A percentile compares a stretch with the other conserved stretches of the same genome.
phyloP scores from a whole-genome alignment of 2,888 invertebrate species.

The Quadriops clusia region DNA sequence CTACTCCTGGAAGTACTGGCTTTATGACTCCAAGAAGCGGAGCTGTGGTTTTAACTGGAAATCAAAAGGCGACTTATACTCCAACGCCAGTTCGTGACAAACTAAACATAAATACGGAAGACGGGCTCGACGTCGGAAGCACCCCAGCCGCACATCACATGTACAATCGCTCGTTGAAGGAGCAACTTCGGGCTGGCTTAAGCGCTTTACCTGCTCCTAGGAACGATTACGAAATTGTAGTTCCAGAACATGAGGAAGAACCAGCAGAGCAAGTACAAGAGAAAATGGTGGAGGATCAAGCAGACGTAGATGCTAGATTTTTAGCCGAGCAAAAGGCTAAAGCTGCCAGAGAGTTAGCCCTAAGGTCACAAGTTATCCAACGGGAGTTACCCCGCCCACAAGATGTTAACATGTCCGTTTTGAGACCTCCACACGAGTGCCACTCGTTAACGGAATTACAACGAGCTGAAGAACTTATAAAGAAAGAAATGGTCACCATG shows the following conservation, averaged over 20 bases:
- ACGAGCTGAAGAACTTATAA: conserved; percentile 91
- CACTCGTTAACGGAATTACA: conserved; percentile 77
- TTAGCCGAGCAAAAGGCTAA: conserved; percentile 57
- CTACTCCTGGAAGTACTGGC: conserved; percentile 50
- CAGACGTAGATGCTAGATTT: conserved; percentile 64
- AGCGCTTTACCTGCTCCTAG: conserved; percentile 77
- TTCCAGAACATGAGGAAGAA: conserved; percentile 68
- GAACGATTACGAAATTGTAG: conserved; percentile 97
- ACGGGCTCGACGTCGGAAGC: conserved; percentile 55
- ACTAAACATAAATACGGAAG: conserved; percentile 88
- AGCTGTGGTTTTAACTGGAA: conserved; percentile 36
- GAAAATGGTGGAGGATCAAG: conserved; percentile 63
- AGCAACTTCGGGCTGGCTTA: conserved; percentile 65
- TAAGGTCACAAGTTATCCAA: conserved; percentile 79
- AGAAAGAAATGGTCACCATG: conserved; percentile 94
- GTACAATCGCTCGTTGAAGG: conserved; percentile 58
- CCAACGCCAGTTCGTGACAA: conserved; percentile 83
- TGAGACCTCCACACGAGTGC: conserved; percentile 64
- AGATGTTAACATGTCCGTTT: conserved; percentile 73
- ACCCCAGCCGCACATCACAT: conserved; percentile 57
- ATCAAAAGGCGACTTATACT: too few species aligned
- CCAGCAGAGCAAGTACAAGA: conserved; percentile 31
- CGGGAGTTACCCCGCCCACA: conserved; percentile 70
- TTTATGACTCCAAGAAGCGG: conserved; percentile 45
- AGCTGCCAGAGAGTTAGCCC: conserved; percentile 57